phyloP scores from a whole-genome alignment of 2,113 vertebrate genomes.

The Dipodomys stephensi region DNA sequence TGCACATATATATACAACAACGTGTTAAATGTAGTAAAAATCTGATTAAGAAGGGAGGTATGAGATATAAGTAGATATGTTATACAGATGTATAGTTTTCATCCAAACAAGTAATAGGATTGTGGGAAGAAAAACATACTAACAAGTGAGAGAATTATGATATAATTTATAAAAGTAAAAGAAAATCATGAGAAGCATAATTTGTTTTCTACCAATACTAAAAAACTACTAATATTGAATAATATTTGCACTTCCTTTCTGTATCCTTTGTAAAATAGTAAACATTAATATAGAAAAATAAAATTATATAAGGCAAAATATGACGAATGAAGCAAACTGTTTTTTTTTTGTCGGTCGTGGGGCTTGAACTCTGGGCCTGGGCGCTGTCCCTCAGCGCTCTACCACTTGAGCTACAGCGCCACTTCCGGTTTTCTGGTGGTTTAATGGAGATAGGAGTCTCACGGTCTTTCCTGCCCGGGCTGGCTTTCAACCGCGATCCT shows the following conservation, averaged over 20 bases:
- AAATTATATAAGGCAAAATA: neutral
- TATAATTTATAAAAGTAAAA: neutral
- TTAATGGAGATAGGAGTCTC: no score
- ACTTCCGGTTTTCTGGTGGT: no score
- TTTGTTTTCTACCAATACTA: neutral
- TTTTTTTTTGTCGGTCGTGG: no score
- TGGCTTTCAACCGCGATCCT: no score
- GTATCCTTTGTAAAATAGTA: slow-evolving; percentile 7
- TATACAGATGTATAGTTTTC: neutral
- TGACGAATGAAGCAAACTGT: neutral
- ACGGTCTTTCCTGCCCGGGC: no score
- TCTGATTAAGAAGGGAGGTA: neutral
- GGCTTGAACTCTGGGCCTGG: no score
- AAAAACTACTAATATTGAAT: neutral
- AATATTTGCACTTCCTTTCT: neutral
- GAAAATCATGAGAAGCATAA: neutral
- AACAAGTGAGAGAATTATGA: neutral
- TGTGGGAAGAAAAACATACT: neutral
- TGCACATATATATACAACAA: neutral
- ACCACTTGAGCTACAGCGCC: no score
- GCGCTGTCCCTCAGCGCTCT: no score
- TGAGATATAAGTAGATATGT: neutral
- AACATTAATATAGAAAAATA: neutral
- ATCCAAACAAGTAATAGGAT: neutral
- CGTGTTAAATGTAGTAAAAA: neutral